These are phyloP conservation scores for Nipponia nippon DNA, from an alignment of 2,113 vertebrate species.

Conservation along the genomic window DNA sequence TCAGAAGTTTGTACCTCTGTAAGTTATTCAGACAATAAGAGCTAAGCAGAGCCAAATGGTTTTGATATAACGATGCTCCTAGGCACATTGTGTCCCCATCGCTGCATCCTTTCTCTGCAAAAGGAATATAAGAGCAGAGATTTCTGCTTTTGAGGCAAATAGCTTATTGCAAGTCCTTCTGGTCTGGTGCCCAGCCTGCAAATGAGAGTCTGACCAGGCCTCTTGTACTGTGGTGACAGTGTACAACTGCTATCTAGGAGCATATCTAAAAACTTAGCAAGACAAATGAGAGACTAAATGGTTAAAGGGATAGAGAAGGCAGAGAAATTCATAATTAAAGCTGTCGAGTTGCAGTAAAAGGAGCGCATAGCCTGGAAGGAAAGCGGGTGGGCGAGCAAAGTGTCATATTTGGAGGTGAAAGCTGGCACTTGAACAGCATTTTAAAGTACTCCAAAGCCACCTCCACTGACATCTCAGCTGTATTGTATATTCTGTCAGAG, in stretches of 20 bases:
- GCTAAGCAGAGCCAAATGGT: background rate
- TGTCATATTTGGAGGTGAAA: constrained; percentile 14
- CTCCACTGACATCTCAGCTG: constrained; percentile 36
- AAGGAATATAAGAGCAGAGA: background rate
- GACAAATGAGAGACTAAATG: background rate
- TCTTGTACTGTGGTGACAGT: background rate
- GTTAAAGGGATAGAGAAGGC: background rate
- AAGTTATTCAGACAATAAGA: background rate
- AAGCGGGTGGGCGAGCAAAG: background rate
- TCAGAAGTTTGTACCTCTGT: background rate
- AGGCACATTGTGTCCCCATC: background rate
- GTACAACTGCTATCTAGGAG: background rate
- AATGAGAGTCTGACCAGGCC: background rate
- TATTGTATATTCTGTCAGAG: constrained; percentile 26
- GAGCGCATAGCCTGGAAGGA: background rate
- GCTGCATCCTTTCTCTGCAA: background rate
- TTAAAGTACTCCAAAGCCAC: constrained; percentile 38
- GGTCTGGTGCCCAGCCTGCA: background rate
- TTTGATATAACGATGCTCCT: background rate
- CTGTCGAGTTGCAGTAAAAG: background rate
- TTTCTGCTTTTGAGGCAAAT: background rate
- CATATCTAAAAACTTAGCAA: background rate
- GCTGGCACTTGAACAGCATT: constrained; percentile 16
- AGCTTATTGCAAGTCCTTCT: background rate
- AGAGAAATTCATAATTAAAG: constrained; percentile 36